A percentile compares a stretch with the other conserved stretches of the same genome.
phyloP scores from a whole-genome alignment of 2,888 invertebrate species.

The Notocelia uddmanniana region DNA sequence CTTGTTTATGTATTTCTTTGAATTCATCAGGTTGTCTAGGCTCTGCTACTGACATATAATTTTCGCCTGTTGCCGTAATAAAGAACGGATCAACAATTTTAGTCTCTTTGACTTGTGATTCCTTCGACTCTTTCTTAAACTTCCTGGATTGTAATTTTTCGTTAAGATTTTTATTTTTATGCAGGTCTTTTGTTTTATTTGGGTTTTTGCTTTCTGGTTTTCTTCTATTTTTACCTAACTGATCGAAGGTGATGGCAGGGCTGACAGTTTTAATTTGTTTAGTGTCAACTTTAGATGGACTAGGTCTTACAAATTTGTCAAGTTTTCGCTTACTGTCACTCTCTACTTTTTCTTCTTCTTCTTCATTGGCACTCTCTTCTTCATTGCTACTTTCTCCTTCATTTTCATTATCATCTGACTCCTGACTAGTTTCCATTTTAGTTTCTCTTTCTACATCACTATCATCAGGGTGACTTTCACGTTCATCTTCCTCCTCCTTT shows the following conservation, averaged over 20 bases:
- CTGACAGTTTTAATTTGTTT: slow-evolving; percentile 38
- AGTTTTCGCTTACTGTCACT: neutral
- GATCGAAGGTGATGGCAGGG: slow-evolving; percentile 15
- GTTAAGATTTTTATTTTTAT: slow-evolving; percentile 74
- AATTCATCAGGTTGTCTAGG: slow-evolving; percentile 78
- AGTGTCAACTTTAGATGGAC: slow-evolving; percentile 34
- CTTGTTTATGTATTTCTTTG: slow-evolving; percentile 74
- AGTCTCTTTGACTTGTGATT: slow-evolving; percentile 52
- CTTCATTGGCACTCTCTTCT: neutral
- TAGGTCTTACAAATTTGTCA: slow-evolving; percentile 23
- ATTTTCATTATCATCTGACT: slow-evolving; percentile 38
- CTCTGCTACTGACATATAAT: slow-evolving; percentile 78
- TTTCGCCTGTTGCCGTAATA: slow-evolving; percentile 75
- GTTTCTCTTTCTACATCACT: slow-evolving; percentile 40
- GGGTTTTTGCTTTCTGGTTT: slow-evolving; percentile 41
- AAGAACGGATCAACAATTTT: slow-evolving; percentile 81
- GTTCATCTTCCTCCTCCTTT: slow-evolving; percentile 38
- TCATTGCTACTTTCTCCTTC: slow-evolving; percentile 25
- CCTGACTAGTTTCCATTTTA: slow-evolving; percentile 43
- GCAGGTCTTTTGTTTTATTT: slow-evolving; percentile 63
- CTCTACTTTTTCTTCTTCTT: neutral
- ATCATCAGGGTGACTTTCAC: slow-evolving; percentile 29
- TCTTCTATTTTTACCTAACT: slow-evolving; percentile 43
- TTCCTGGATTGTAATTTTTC: slow-evolving; percentile 70
- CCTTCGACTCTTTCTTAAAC: slow-evolving; percentile 65